Conservation (phyloP, 2,888 invertebrate species). For the Hecatera dysodea region DNA sequence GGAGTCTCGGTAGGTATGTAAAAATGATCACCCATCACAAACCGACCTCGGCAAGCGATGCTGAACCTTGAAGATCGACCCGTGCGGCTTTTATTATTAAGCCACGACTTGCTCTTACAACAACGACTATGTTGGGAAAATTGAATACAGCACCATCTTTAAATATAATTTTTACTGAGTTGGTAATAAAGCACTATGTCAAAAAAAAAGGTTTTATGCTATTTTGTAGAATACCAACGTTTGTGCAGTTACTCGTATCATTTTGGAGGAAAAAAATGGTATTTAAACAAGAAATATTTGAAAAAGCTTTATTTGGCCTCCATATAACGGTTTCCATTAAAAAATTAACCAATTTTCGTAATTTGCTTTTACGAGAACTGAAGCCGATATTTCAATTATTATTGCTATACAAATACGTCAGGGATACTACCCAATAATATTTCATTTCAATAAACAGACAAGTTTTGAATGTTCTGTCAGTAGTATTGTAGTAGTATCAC, state of each 20-base stretch:
- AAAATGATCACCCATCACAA: too few relatives aligned
- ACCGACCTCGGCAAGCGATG: too few relatives aligned
- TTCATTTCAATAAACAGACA: not conserved
- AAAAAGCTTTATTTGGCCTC: not conserved
- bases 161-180: too few relatives aligned
- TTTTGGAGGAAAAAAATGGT: not conserved
- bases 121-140: too few relatives aligned
- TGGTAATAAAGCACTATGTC: too few relatives aligned
- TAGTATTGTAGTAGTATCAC: not conserved
- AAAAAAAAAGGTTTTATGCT: not conserved
- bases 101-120: too few relatives aligned
- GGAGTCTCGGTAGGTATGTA: too few relatives aligned
- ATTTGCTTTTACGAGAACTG: not conserved
- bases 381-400: not conserved
- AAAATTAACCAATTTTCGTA: not conserved
- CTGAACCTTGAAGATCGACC: too few relatives aligned
- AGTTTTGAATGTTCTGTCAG: not conserved
- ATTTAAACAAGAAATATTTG: not conserved
- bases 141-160: too few relatives aligned
- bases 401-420: not conserved
- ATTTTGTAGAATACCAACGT: not conserved
- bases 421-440: not conserved
- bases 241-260: not conserved
- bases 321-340: not conserved
- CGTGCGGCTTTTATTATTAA: too few relatives aligned